Evolutionary conservation across 2,113 vertebrate species (phyloP).

Genomic region (Vulpes lagopus): DNA sequence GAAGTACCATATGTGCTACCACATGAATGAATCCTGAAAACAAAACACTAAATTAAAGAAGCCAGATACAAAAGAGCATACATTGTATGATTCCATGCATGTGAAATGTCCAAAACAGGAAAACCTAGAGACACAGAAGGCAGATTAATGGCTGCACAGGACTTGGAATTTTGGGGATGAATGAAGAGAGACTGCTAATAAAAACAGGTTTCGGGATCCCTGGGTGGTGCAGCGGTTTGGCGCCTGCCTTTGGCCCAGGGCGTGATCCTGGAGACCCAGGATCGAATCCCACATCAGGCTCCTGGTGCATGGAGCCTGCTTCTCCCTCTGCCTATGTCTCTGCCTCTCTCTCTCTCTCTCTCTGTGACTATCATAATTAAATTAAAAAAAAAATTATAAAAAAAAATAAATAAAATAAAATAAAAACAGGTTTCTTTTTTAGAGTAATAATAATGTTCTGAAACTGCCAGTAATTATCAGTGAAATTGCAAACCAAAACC

Average conservation of each 20-base stretch:
- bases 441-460: neutral
- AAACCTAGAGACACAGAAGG: neutral
- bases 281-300: too few relatives aligned
- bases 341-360: too few relatives aligned
- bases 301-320: too few relatives aligned
- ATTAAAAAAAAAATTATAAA: too few relatives aligned
- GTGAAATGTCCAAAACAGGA: neutral
- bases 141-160: neutral
- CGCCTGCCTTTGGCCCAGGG: too few relatives aligned
- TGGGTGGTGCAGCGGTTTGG: too few relatives aligned
- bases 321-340: too few relatives aligned
- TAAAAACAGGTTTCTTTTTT: neutral
- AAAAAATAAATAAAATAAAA: too few relatives aligned
- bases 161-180: neutral
- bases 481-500: slow-evolving; percentile 34
- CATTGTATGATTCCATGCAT: neutral
- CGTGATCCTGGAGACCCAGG: too few relatives aligned
- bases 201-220: neutral
- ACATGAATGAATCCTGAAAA: neutral
- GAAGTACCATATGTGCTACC: neutral
- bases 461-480: neutral
- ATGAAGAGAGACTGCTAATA: neutral
- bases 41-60: neutral
- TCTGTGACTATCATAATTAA: too few relatives aligned
- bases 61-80: neutral